Evolutionary conservation across 2,888 invertebrate species (phyloP).

Genomic region (Athalia rosae): DNA sequence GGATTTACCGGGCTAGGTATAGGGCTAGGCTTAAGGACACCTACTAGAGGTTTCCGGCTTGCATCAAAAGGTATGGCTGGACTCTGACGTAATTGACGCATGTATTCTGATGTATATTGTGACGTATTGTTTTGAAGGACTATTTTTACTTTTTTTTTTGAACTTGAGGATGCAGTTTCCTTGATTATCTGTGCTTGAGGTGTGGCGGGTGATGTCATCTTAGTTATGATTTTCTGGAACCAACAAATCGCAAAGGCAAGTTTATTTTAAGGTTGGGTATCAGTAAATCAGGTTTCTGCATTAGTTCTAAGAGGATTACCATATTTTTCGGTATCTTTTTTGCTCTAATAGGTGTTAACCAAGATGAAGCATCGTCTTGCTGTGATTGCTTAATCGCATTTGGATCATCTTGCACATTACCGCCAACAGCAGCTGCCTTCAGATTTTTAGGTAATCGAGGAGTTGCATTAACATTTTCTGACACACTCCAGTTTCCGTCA

Average conservation of each 20-base stretch:
- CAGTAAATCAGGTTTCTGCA: too few species aligned
- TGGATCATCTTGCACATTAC: conserved; percentile 21
- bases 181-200: background rate
- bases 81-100: conserved; percentile 81
- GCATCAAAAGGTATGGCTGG: conserved; percentile 87
- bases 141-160: conserved; percentile 83
- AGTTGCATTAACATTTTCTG: conserved; percentile 49
- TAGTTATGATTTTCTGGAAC: conserved; percentile 46
- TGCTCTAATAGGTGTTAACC: conserved; percentile 58
- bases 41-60: conserved; percentile 80
- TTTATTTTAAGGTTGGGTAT: too few species aligned
- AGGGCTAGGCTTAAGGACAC: conserved; percentile 82
- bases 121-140: conserved; percentile 81
- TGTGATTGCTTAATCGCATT: background rate
- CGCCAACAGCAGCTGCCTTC: background rate
- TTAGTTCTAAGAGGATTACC: conserved; percentile 45
- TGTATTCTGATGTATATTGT: conserved; percentile 85
- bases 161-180: conserved; percentile 50
- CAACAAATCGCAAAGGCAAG: background rate
- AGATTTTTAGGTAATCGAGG: conserved; percentile 12
- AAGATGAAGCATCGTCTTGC: conserved; percentile 47
- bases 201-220: conserved; percentile 36
- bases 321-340: conserved; percentile 57
- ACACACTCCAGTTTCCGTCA: conserved; percentile 47
- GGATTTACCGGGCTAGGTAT: conserved; percentile 86